Evolutionary conservation across 64 coral and sea anemone species (phyloP), one percentile per base, ranked within the genome.

Genomic region (Stichodactyla helianthus): DNA sequence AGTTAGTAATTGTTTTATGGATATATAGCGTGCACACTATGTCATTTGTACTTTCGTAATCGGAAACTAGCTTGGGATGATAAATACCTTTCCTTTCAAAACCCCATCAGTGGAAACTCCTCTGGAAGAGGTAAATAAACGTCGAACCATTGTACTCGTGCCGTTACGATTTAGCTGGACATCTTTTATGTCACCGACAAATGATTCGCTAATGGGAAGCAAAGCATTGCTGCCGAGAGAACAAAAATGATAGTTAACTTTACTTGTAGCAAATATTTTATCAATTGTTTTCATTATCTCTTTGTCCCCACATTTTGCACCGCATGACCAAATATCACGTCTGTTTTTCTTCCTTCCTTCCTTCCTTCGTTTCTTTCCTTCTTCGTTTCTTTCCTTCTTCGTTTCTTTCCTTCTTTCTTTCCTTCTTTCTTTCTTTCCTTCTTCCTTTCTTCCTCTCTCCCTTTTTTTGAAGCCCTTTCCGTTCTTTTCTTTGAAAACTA

Each of bases 171-270:
- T 90, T 35, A 96, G 56, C 31, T 61, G 86, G 25, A 96, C 76
- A 54, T 96, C 92, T 51, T 87, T 90, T 23, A 96, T 70, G 84
- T 96, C 94, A 25, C 94, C 94, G 16, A 85, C 86, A 78, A 96
- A 96, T 6, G n/a, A 52, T 26, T 90, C 91, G 17, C 54, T 82
- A 25, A 79, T 59, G 51, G 65, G 82, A 44, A 89, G 87, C 11
- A 22, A 2, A 5, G 62, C 77, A 11, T 54, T 84, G 54, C 89
- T 91, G 82, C 51, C 35, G 35, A 44, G 87, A 84, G 23, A 17
- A 16, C 17, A 13, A 15, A 54, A 84, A 89, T 14, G 14, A 12
- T n/a, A 59, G 4, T 52, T 12, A 82, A 55, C 14, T 58, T 11
- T 2, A 71, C 6, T 71, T 71, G 11, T 6, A 71, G 25, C 2